Base-by-base conservation (phyloP, 1,140 invertebrate genomes). In the Drusus annulatus region DNA sequence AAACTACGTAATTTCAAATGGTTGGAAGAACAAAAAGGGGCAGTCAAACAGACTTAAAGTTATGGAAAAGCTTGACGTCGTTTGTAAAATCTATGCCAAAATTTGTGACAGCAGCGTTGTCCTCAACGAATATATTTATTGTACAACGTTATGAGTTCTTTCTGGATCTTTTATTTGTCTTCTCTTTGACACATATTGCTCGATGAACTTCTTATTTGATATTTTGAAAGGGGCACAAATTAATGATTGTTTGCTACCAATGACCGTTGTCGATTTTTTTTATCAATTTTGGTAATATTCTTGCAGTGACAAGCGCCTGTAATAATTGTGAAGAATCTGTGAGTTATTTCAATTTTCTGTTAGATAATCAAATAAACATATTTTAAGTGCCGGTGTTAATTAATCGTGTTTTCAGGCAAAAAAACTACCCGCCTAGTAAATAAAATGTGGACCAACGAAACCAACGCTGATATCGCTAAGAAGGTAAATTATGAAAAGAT, bases 381-480 rank as follows among this genome's bases (percentile, higher is more conserved):
- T 36, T 36, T 7, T 5, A 28, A 3, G 8, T 13, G 13, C 10
- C 13, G 13, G 0, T 45, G 8, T 13, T 13, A 45, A 45, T 45
- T 45, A 45, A 45, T 13, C 2, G 8, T 13, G 8, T 25, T 62
- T 62, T 63, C 36, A 71, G 68, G 28, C 68, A 51, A 51, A 10
- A 23, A 71, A 50, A 51, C 21, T 21, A 17, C 45, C 0, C 36
- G 36, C 13, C n/a, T 17, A 50, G 6, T 71, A 45, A 71, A 51
- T 71, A 50, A 25, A 23, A 16, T 71, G 68, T 51, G 51, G 68
- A n/a, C 45, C 23, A 21, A 2, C 13, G 68, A 71, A 71, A 71
- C 17, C 17, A 52, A 71, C 17, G 17, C 6, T 21, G 50, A 51
- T 15, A 71, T 71, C 17, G 36, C 31, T 71, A 50, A 71, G 6